Evolutionary conservation across 1,140 invertebrate genomes (phyloP).

Genomic region (Bombus terrestris): DNA sequence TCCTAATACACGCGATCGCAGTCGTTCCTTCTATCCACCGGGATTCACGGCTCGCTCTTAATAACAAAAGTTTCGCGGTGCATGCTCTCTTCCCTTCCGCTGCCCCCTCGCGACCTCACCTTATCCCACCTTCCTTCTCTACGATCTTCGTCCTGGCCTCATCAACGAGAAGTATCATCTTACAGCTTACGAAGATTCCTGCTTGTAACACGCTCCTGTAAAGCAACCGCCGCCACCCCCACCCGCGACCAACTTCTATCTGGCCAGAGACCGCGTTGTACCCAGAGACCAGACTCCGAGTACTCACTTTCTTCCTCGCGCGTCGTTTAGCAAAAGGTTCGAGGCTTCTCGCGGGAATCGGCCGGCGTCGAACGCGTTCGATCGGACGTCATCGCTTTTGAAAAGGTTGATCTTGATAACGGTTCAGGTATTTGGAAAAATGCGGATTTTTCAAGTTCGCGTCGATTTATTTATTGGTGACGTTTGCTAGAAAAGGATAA

Average conservation of each 20-base stretch:
- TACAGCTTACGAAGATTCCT: slow-evolving; percentile 71
- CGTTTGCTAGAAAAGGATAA: neutral
- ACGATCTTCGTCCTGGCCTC: slow-evolving; percentile 56
- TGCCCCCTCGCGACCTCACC: no score
- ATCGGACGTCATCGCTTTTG: slow-evolving; percentile 17
- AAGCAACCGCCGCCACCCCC: slow-evolving; percentile 58
- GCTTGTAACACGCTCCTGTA: slow-evolving; percentile 67
- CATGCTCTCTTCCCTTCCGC: neutral
- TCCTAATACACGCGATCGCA: slow-evolving; percentile 65
- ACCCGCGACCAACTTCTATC: slow-evolving; percentile 21
- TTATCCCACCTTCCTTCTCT: neutral
- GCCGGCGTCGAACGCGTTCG: neutral
- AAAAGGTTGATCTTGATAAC: slow-evolving; percentile 19
- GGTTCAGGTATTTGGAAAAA: neutral
- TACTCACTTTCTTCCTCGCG: slow-evolving; percentile 14
- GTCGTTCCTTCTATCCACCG: slow-evolving; percentile 45
- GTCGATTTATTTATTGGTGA: neutral
- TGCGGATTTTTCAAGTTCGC: neutral
- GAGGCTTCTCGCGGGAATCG: neutral
- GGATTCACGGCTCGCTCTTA: slow-evolving; percentile 56
- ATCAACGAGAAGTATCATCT: slow-evolving; percentile 69
- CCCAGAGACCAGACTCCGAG: neutral
- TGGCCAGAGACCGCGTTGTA: neutral
- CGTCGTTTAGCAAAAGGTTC: slow-evolving; percentile 48
- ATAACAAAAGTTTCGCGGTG: slow-evolving; percentile 69